Evolutionary conservation across 2,113 vertebrate species (phyloP), one percentile per base, ranked within the genome.

Genomic region (Pelmatolapia mariae): DNA sequence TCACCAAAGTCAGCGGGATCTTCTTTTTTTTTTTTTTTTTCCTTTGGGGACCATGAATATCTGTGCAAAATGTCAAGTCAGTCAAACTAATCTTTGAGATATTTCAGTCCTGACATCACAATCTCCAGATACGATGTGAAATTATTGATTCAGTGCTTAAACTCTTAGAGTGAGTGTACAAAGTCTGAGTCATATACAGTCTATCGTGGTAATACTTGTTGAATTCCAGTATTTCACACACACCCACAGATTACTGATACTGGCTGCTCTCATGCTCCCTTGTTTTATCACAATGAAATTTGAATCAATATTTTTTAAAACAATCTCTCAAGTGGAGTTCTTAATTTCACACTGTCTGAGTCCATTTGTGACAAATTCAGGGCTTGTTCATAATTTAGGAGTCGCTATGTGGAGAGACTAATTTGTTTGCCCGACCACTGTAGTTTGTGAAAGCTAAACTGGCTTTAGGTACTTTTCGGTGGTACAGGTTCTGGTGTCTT

Each of bases 321-420:
- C 11, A 76, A 45, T 83, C 4, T 86, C 31, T 83, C 6, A 4
- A 73, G 22, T 80, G 15, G 54, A 80, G 71, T 80, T 85, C 11
- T 81, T 82, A 84, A 92, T 94, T 91, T 92, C 86, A 91, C 90
- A 89, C 88, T n/a, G 73, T 86, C 83, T 88, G 82, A 88, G 84
- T 82, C 68, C 61, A 56, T 91, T 90, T 88, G 68, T 89, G 61
- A 88, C 83, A 90, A 85, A 91, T 81, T 87, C 40, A 18, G 31
- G n/a, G 8, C 5, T 83, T 85, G 83, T 54, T 89, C 57, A 85
- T 85, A 40, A 66, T 84, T 84, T 86, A 53, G 9, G 52, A 89
- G 40, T 84, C 26, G 4, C 47, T 45, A 45, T 56, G 9, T 47
- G 40, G 36, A 45, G 53, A 56, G 50, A 83, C 38, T 80, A 31